Base-by-base conservation (phyloP, 1,140 invertebrate species). In the Dendroctonus ponderosae region DNA sequence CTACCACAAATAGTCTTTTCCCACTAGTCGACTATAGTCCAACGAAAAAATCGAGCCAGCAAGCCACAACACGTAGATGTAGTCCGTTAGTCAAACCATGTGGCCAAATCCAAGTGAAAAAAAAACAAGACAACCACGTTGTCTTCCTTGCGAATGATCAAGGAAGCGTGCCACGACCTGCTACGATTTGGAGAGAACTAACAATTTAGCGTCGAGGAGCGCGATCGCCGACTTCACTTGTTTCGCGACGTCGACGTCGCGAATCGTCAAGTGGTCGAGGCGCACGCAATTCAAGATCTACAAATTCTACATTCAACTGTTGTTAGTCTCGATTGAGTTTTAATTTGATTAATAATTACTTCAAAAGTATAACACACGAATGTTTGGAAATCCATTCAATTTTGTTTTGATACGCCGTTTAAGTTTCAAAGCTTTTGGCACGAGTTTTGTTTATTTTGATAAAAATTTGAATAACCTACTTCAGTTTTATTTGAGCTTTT, bases 161-260 rank as follows among this genome's bases (percentile, higher is more conserved):
- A 54, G 52, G 51, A 48, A 43, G 37, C 62, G 52, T 63, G 43
- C 38, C 49, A 46, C 50, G 43, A 54, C 50, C 42, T 40, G n/a
- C 62, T 15, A 42, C 62, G 62, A 56, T 63, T 37, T 43, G 39
- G 62, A 63, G 56, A 52, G 62, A 63, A 63, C 62, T 63, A 50
- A 51, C 43, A 49, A 11, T 39, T 54, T n/a, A 54, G 43, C 43
- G 43, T 46, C 43, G 43, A 46, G n/a, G 43, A 8, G 52, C 52
- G 44, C 58, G 58, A 26, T 48, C 8, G 58, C 46, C 58, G 44
- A 41, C 44, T 60, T 60, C 58, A 60, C 58, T 60, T 60, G 58
- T 60, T 60, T 49, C 46, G 12, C 40, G 58, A 44, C 14, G 57
- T 26, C 43, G 57, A 56, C 37, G 26, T 8, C 5, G 8, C n/a